phyloP scores from a whole-genome alignment of 2,797 vertebrate genomes.

The Sternarchorhynchus goeldii region DNA sequence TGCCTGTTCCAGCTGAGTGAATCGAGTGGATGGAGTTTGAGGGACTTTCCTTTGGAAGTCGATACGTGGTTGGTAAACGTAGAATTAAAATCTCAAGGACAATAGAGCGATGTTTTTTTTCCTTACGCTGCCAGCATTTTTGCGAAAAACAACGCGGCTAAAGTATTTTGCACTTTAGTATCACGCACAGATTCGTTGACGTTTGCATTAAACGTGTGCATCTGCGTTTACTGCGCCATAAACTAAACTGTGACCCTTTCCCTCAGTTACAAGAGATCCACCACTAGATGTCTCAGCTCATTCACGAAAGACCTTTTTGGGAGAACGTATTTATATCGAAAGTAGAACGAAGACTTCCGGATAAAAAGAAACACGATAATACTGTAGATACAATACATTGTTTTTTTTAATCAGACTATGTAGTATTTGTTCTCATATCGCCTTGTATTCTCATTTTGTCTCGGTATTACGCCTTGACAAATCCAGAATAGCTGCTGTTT shows the following conservation, averaged over 20 bases:
- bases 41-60: slow-evolving; percentile 49
- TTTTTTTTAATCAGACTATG: too few relatives aligned
- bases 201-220: background rate
- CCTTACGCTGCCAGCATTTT: slow-evolving; percentile 5
- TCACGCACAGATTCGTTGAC: background rate
- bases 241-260: background rate
- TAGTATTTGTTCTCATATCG: too few relatives aligned
- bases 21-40: slow-evolving; percentile 14
- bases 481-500: too few relatives aligned
- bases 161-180: background rate
- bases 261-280: background rate
- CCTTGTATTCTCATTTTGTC: too few relatives aligned
- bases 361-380: background rate
- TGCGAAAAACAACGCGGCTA: background rate
- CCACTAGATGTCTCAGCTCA: slow-evolving; percentile 12
- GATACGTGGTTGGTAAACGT: slow-evolving; percentile 12
- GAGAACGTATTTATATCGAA: background rate
- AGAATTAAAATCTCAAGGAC: background rate
- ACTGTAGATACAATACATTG: too few relatives aligned
- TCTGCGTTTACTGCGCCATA: background rate
- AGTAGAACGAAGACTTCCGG: too few relatives aligned
- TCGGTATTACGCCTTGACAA: too few relatives aligned
- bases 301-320: background rate
- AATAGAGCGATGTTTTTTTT: background rate
- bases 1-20: slow-evolving; percentile 34